A percentile compares a stretch with the other conserved stretches of the same genome.
These are phyloP conservation scores for Asobara japonica DNA, from an alignment of 1,140 invertebrate genomes.

Conservation along the genomic window DNA sequence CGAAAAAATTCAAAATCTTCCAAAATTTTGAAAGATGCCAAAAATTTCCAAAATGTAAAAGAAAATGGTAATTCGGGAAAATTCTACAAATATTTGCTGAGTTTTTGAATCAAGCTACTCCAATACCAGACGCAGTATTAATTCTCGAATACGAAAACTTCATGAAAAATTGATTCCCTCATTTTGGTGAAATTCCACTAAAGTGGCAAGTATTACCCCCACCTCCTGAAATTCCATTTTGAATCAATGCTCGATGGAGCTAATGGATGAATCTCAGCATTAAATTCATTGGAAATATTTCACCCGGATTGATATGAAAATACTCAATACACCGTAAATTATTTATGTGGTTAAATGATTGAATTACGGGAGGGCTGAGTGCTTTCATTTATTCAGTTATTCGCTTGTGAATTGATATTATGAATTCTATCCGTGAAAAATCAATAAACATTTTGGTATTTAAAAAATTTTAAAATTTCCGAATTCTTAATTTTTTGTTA, in stretches of 20 bases:
- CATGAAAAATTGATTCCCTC: background rate
- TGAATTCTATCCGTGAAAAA: background rate
- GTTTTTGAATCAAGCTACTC: too few relatives aligned
- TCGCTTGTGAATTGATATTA: background rate
- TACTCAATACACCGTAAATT: background rate
- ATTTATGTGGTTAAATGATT: background rate
- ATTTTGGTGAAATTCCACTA: too few relatives aligned
- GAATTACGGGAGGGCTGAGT: background rate
- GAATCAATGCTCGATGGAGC: background rate
- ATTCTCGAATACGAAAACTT: too few relatives aligned
- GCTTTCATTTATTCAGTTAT: background rate
- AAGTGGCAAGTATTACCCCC: too few relatives aligned
- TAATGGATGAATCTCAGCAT: background rate
- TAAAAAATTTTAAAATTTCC: conserved; percentile 15
- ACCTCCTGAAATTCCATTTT: too few relatives aligned
- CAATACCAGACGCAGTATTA: too few relatives aligned
- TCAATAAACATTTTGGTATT: background rate
- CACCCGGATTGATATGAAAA: background rate
- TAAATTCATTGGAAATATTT: background rate
- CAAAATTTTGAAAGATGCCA: too few relatives aligned
- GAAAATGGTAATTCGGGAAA: too few relatives aligned
- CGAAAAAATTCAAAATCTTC: too few relatives aligned
- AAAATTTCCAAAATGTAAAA: too few relatives aligned
- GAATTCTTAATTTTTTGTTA: too few relatives aligned
- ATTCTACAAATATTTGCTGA: too few relatives aligned